These are phyloP conservation scores for Bombylius discolor DNA, from an alignment of 2,888 invertebrate genomes.

Conservation along the genomic window DNA sequence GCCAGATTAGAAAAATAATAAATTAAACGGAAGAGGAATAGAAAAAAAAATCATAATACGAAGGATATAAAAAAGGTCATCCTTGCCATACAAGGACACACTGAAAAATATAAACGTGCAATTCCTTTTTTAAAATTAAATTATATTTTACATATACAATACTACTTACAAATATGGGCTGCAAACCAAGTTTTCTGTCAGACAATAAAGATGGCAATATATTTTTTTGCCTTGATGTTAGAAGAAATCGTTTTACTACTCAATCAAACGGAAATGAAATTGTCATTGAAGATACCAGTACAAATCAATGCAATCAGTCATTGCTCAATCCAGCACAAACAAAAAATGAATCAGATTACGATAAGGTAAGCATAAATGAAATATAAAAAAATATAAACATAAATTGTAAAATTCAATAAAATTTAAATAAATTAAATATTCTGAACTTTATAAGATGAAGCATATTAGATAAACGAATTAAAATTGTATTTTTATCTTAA, in stretches of 20 bases:
- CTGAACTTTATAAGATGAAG: background rate
- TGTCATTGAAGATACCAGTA: slow-evolving; percentile 20
- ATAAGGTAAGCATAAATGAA: slow-evolving; percentile 24
- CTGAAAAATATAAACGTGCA: no score
- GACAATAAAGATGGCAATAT: slow-evolving; percentile 29
- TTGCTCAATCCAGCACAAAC: slow-evolving; percentile 30
- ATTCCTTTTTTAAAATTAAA: no score
- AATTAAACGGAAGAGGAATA: no score
- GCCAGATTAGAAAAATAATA: no score
- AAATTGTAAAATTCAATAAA: background rate
- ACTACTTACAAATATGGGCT: slow-evolving; percentile 16
- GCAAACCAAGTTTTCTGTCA: slow-evolving; percentile 20
- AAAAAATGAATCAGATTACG: slow-evolving; percentile 32
- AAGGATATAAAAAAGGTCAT: no score
- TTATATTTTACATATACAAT: no score
- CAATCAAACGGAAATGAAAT: slow-evolving; percentile 23
- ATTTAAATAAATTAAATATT: background rate
- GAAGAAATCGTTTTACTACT: slow-evolving; percentile 25
- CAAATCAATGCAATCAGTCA: slow-evolving; percentile 31
- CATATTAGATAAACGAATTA: no score
- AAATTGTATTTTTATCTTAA: no score
- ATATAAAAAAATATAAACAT: background rate
- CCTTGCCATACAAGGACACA: no score
- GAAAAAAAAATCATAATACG: no score
- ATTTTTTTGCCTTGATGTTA: slow-evolving; percentile 31